Conservation (phyloP, 2,797 vertebrate genomes). For the Tokudaia tokunoshimensis region DNA sequence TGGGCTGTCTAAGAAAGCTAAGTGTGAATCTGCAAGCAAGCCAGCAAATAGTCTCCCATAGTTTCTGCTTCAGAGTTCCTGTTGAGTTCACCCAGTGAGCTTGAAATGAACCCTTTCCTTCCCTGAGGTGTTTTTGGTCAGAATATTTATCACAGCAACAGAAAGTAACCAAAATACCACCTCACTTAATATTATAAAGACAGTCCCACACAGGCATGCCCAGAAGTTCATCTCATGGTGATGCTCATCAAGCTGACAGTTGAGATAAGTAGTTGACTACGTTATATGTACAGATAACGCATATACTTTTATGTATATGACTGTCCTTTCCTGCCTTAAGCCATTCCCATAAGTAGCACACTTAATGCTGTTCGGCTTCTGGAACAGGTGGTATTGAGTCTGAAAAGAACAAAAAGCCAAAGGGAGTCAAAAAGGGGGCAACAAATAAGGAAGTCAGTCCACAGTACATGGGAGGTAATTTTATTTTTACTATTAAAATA, state of each 20-base stretch:
- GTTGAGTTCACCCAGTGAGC: not conserved
- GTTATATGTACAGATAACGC: not conserved
- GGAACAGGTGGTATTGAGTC: not conserved
- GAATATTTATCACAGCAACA: not conserved
- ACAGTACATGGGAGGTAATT: conserved; percentile 4
- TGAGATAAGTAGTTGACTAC: not conserved
- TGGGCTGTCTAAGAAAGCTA: not conserved
- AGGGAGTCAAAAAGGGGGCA: not conserved
- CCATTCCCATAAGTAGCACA: not conserved
- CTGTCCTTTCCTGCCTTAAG: not conserved
- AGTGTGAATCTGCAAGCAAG: not conserved
- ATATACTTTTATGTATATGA: not conserved
- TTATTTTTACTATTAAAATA: conserved; percentile 35
- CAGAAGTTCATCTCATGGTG: not conserved
- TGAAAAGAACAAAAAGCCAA: conserved; percentile 10
- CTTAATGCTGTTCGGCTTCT: not conserved
- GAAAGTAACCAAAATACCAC: not conserved
- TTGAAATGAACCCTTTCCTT: not conserved
- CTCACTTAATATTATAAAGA: not conserved
- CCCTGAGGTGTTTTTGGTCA: not conserved
- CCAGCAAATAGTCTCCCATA: not conserved
- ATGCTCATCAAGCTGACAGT: not conserved
- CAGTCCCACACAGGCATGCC: not conserved
- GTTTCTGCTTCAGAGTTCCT: not conserved
- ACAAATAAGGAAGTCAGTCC: not conserved